Evolutionary conservation across 1,140 invertebrate species (phyloP).

Genomic region (Eciton burchellii): DNA sequence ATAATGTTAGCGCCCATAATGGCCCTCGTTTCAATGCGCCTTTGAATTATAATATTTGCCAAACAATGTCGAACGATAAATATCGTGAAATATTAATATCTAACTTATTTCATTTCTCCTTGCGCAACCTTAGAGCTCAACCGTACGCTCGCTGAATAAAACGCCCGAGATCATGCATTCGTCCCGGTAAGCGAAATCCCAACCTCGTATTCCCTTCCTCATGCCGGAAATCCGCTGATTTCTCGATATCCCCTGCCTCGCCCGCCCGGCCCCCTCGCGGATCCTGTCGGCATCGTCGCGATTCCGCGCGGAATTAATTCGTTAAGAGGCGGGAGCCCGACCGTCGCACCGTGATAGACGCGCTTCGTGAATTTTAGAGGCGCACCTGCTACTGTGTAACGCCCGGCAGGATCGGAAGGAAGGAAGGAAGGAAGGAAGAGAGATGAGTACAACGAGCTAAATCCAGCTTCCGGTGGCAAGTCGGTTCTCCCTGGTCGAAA

Average conservation of each 20-base stretch:
- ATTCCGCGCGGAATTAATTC: conserved; percentile 51
- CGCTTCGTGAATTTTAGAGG: conserved; percentile 59
- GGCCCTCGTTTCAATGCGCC: conserved; percentile 25
- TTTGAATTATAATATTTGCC: conserved; percentile 39
- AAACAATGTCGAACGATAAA: conserved; percentile 26
- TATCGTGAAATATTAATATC: conserved; percentile 10
- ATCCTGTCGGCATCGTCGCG: background rate
- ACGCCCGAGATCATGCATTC: background rate
- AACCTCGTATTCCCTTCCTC: conserved; percentile 25
- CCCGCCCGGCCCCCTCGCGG: background rate
- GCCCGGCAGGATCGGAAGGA: background rate
- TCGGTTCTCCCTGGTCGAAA: conserved; percentile 26
- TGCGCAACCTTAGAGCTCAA: background rate
- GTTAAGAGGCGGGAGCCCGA: conserved; percentile 40
- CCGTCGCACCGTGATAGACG: conserved; percentile 52
- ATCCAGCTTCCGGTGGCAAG: conserved; percentile 44
- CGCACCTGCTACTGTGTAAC: conserved; percentile 33
- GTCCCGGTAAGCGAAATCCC: conserved; percentile 7
- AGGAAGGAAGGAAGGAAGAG: conserved; percentile 36
- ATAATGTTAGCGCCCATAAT: conserved; percentile 48
- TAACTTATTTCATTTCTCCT: background rate
- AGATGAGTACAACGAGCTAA: conserved; percentile 33
- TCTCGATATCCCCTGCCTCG: conserved; percentile 21
- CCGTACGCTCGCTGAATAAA: background rate
- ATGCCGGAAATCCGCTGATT: conserved; percentile 45